Evolutionary conservation across 2,797 vertebrate species (phyloP).

Genomic region (Philypnodon macrostomus): DNA sequence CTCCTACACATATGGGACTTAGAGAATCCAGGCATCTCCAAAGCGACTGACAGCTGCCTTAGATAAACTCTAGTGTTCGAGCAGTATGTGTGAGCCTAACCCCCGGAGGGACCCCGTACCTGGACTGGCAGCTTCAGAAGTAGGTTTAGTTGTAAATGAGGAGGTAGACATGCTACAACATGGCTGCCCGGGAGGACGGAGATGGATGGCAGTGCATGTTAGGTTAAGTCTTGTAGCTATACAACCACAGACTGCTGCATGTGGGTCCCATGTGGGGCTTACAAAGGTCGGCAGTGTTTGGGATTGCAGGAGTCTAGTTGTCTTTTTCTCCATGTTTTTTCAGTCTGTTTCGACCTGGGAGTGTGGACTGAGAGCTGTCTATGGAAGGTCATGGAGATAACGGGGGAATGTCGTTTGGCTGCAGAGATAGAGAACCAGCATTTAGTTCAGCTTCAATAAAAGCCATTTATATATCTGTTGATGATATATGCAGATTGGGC

Average conservation of each 20-base stretch:
- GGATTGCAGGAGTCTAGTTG: conserved; percentile 31
- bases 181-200: conserved; percentile 25
- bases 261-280: conserved; percentile 30
- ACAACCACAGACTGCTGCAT: conserved; percentile 27
- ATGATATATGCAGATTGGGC: conserved; percentile 16
- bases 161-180: conserved; percentile 27
- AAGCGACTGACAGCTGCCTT: conserved; percentile 55
- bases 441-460: conserved; percentile 52
- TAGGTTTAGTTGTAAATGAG: conserved; percentile 49
- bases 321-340: conserved; percentile 9
- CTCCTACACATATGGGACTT: too few relatives aligned
- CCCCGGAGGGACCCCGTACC: conserved; percentile 26
- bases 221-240: conserved; percentile 44
- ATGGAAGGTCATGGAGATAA: conserved; percentile 71
- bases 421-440: conserved; percentile 52
- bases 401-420: conserved; percentile 47
- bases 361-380: conserved; percentile 37
- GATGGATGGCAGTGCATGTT: conserved; percentile 35
- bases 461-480: conserved; percentile 51
- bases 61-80: conserved; percentile 38
- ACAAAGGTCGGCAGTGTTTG: conserved; percentile 49
- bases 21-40: conserved; percentile 5
- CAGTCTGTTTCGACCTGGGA: conserved; percentile 22
- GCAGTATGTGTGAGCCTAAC: conserved; percentile 34
- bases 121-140: conserved; percentile 35